These are phyloP conservation scores for Intellagama lesueurii DNA, from an alignment of 2,797 vertebrate genomes.

Conservation along the genomic window DNA sequence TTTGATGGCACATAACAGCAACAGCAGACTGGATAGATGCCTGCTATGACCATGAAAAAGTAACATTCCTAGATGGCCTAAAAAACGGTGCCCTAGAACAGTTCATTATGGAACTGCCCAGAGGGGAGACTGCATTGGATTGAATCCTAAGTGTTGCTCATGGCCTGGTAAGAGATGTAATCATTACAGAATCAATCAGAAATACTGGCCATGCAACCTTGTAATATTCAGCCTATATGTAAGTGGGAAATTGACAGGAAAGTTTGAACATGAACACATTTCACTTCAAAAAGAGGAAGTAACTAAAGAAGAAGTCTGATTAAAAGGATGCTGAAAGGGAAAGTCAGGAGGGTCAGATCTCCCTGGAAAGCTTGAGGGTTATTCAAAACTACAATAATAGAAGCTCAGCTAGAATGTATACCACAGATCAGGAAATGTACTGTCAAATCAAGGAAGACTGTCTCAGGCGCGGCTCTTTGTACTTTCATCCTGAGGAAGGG, in stretches of 20 bases:
- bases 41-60: neutral
- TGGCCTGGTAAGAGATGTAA: neutral
- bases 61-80: neutral
- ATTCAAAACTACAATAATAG: conserved; percentile 6
- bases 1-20: no score
- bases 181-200: neutral
- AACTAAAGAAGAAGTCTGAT: neutral
- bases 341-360: neutral
- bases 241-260: conserved; percentile 2
- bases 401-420: neutral
- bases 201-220: neutral
- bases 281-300: neutral
- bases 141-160: neutral
- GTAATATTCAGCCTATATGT: neutral
- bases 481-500: neutral
- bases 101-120: neutral
- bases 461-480: neutral
- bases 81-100: neutral
- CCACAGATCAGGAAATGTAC: neutral
- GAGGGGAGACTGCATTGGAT: neutral
- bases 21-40: neutral
- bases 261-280: neutral
- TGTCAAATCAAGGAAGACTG: neutral
- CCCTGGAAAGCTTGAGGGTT: neutral
- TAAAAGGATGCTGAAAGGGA: neutral